These are phyloP conservation scores for Lytechinus pictus DNA, from an alignment of 35 echinoderm and acorn worm species.

Conservation along the genomic window DNA sequence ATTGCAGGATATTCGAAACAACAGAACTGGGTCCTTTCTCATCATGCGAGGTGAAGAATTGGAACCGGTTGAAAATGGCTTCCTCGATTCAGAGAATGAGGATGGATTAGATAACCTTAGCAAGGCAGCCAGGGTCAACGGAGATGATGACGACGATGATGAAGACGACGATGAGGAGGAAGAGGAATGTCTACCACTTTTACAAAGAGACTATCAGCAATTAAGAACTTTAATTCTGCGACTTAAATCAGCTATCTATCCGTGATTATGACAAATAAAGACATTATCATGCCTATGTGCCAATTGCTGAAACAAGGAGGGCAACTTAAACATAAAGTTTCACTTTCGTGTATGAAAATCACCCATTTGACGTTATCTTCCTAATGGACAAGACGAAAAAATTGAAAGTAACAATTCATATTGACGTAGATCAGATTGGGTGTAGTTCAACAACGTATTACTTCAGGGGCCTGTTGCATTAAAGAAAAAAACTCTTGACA, in stretches of 20 bases:
- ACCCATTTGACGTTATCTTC: not conserved
- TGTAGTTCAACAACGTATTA: too few species aligned
- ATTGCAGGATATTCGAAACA: slow-evolving; percentile 53
- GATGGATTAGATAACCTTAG: slow-evolving; percentile 32
- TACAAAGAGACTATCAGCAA: slow-evolving; percentile 64
- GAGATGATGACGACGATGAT: slow-evolving; percentile 24
- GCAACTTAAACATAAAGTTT: not conserved
- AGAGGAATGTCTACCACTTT: slow-evolving; percentile 66
- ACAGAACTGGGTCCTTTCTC: slow-evolving; percentile 64
- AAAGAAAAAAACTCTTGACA: too few species aligned
- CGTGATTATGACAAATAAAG: not conserved
- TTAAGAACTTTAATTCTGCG: slow-evolving; percentile 60
- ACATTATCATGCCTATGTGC: not conserved
- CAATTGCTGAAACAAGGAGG: not conserved
- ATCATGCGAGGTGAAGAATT: slow-evolving; percentile 76
- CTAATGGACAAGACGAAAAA: not conserved
- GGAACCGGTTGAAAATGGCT: slow-evolving; percentile 65
- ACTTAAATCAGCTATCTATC: slow-evolving; percentile 50
- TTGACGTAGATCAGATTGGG: not conserved
- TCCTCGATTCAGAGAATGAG: slow-evolving; percentile 57
- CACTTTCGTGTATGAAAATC: not conserved
- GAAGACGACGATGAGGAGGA: slow-evolving; percentile 49
- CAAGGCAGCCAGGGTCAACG: not conserved
- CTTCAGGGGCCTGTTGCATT: too few species aligned
- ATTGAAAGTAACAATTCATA: not conserved